Conservation (phyloP, 2,888 invertebrate species). For the Diplazon laetatorius region DNA sequence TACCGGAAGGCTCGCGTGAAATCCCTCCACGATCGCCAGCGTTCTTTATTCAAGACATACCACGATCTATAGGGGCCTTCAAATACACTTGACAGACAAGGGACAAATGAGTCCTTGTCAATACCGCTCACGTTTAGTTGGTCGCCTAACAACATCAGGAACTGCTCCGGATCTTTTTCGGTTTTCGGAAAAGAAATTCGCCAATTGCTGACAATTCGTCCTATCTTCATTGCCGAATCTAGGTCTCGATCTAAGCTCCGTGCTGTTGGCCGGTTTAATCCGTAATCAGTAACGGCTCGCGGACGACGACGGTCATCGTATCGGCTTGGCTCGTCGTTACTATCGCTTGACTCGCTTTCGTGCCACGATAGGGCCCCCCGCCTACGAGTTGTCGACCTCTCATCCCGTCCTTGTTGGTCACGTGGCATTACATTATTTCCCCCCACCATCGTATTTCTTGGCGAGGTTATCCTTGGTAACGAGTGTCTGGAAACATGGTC, state of each 20-base stretch:
- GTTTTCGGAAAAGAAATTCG: slow-evolving; percentile 52
- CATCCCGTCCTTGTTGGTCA: background rate
- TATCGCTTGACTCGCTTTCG: slow-evolving; percentile 23
- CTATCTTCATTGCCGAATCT: slow-evolving; percentile 54
- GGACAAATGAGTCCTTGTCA: slow-evolving; percentile 49
- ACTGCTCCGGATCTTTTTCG: slow-evolving; percentile 58
- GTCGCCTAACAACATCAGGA: slow-evolving; percentile 54
- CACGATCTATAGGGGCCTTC: slow-evolving; percentile 59
- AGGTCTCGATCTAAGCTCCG: slow-evolving; percentile 17
- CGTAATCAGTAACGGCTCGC: too few relatives aligned
- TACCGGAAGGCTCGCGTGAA: slow-evolving; percentile 55
- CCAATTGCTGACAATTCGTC: slow-evolving; percentile 55
- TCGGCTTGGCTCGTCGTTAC: background rate
- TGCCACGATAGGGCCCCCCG: slow-evolving; percentile 31
- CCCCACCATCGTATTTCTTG: too few relatives aligned
- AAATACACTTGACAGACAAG: slow-evolving; percentile 58
- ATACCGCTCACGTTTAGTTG: slow-evolving; percentile 48
- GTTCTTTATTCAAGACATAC: slow-evolving; percentile 56
- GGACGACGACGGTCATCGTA: background rate
- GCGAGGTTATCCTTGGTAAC: background rate
- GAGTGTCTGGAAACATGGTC: too few relatives aligned
- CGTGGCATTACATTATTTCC: too few relatives aligned
- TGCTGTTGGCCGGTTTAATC: too few relatives aligned
- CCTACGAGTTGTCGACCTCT: slow-evolving; percentile 7
- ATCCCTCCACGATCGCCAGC: slow-evolving; percentile 57